Evolutionary conservation across 2,797 vertebrate species (phyloP).

Genomic region (Crenichthys baileyi): DNA sequence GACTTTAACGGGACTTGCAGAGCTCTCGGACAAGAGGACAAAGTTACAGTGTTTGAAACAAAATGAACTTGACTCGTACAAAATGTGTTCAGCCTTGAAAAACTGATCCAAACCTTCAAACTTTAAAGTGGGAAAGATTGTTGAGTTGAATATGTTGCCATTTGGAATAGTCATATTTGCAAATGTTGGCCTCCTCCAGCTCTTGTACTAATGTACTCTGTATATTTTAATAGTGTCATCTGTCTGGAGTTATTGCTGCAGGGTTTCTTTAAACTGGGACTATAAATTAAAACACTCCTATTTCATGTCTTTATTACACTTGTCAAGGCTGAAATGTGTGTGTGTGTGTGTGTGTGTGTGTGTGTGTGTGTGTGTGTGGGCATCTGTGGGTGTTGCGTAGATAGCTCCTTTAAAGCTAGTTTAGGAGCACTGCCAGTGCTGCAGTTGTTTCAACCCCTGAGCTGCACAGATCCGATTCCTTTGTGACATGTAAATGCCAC

Average conservation of each 20-base stretch:
- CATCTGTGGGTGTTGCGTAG: slow-evolving; percentile 10
- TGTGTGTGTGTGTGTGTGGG: not conserved
- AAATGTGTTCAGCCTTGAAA: slow-evolving; percentile 2
- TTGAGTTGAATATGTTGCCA: slow-evolving; percentile 37
- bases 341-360: slow-evolving; percentile 12
- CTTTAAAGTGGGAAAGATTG: slow-evolving; percentile 22
- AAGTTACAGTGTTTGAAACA: not conserved
- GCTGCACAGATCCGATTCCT: slow-evolving; percentile 22
- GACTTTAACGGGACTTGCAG: slow-evolving; percentile 33
- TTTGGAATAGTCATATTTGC: slow-evolving; percentile 40
- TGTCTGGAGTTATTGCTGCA: slow-evolving; percentile 35
- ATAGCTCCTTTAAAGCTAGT: slow-evolving; percentile 28
- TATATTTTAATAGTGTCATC: slow-evolving; percentile 60
- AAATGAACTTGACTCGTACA: not conserved
- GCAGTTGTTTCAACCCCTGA: slow-evolving; percentile 38
- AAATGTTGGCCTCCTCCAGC: slow-evolving; percentile 40
- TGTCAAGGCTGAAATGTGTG: slow-evolving; percentile 44
- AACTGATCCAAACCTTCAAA: slow-evolving; percentile 37
- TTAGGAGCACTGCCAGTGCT: slow-evolving; percentile 28
- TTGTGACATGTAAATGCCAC: slow-evolving; percentile 32
- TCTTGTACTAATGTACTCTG: slow-evolving; percentile 27
- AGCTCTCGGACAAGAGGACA: slow-evolving; percentile 11
- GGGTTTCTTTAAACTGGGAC: slow-evolving; percentile 60
- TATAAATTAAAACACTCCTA: slow-evolving; percentile 49
- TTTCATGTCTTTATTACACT: slow-evolving; percentile 67